Conservation (phyloP, 2,113 vertebrate genomes). For the Antechinus stuartii region DNA sequence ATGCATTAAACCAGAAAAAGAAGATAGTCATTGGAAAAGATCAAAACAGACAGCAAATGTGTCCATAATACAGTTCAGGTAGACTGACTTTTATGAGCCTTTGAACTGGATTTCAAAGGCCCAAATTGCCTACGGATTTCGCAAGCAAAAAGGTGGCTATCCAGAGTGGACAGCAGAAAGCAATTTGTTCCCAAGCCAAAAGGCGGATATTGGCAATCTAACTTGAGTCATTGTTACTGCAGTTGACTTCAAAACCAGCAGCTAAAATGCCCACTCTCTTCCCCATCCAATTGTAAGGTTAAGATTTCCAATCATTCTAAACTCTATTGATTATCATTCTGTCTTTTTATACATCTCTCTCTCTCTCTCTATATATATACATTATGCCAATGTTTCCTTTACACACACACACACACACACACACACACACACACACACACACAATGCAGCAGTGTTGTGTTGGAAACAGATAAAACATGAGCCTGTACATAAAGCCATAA, state of each 20-base stretch:
- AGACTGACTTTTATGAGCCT: conserved; percentile 53
- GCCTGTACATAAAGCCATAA: background rate
- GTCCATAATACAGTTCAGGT: background rate
- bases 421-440: background rate
- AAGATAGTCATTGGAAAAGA: conserved; percentile 22
- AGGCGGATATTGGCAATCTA: conserved; percentile 65
- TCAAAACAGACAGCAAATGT: conserved; percentile 15
- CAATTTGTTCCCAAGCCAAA: conserved; percentile 69
- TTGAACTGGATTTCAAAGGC: conserved; percentile 29
- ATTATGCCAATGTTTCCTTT: conserved; percentile 41
- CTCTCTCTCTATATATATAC: background rate
- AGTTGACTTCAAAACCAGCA: conserved; percentile 62
- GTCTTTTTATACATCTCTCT: conserved; percentile 49
- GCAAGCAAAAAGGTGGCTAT: conserved; percentile 46
- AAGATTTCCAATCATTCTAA: conserved; percentile 9
- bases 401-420: background rate
- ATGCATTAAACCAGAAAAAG: conserved; percentile 24
- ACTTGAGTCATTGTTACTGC: conserved; percentile 57
- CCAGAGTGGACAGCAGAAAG: conserved; percentile 35
- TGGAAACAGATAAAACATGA: conserved; percentile 20
- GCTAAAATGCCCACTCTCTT: conserved; percentile 16
- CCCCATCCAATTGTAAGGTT: conserved; percentile 12
- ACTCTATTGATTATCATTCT: conserved; percentile 52
- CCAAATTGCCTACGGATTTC: conserved; percentile 43
- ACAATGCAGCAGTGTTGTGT: background rate